phyloP scores from a whole-genome alignment of 2,888 invertebrate genomes.

The Lasioglossum villosulum region DNA sequence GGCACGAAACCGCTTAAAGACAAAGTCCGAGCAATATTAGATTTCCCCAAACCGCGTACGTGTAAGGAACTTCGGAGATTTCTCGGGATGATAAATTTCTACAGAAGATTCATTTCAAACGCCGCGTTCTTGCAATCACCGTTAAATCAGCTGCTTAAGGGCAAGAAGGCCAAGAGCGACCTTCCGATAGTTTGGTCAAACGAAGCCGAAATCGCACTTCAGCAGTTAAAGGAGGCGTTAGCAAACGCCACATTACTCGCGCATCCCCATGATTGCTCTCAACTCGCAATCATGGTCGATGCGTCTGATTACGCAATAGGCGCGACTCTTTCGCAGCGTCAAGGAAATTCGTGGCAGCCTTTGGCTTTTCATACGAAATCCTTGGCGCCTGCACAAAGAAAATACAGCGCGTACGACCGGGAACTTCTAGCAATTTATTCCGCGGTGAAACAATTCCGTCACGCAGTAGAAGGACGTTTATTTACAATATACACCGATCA shows the following conservation, averaged over 20 bases:
- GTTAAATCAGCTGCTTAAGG: neutral
- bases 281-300: too few species aligned
- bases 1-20: too few species aligned
- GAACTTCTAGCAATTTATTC: neutral
- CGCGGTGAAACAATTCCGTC: neutral
- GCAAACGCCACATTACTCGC: too few species aligned
- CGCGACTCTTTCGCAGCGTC: too few species aligned
- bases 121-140: neutral
- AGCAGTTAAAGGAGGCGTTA: too few species aligned
- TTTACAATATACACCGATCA: neutral
- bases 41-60: too few species aligned
- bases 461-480: neutral
- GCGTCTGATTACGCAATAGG: too few species aligned
- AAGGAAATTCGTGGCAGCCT: too few species aligned
- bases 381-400: too few species aligned
- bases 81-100: neutral
- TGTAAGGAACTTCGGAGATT: neutral
- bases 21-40: too few species aligned
- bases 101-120: neutral
- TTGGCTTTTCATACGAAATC: too few species aligned
- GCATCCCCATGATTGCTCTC: too few species aligned
- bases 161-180: neutral
- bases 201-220: neutral
- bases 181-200: neutral
- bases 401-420: neutral